phyloP scores from a whole-genome alignment of 2,113 vertebrate species.

The Heterochromis multidens region DNA sequence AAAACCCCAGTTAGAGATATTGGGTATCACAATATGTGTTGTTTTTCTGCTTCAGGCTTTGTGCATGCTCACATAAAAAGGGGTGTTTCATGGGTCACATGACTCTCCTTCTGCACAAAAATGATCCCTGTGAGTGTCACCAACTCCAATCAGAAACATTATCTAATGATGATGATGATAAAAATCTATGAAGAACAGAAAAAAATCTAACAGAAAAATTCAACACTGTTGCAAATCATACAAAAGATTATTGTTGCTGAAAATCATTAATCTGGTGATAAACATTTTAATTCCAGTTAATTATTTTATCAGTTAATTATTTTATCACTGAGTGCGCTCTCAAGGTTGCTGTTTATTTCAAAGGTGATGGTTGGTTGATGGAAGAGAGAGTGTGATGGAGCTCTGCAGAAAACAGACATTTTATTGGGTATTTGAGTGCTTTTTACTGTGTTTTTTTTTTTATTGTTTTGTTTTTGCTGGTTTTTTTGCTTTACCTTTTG shows the following conservation, averaged over 20 bases:
- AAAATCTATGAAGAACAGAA: not conserved
- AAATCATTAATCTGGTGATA: not conserved
- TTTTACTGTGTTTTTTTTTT: too few relatives aligned
- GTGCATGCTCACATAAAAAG: not conserved
- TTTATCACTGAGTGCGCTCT: too few relatives aligned
- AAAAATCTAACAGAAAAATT: not conserved
- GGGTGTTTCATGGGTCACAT: not conserved
- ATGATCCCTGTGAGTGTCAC: not conserved
- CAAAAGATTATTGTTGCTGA: not conserved
- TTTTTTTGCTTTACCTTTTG: too few relatives aligned
- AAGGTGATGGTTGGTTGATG: too few relatives aligned
- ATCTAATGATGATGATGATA: too few relatives aligned
- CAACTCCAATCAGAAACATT: not conserved
- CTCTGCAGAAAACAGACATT: too few relatives aligned
- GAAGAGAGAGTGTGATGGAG: too few relatives aligned
- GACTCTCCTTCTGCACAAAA: not conserved
- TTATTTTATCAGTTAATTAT: too few relatives aligned
- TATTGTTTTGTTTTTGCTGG: too few relatives aligned
- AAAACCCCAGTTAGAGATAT: not conserved
- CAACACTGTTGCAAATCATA: not conserved
- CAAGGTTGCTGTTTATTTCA: too few relatives aligned
- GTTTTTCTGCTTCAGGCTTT: accelerated
- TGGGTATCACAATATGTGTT: not conserved
- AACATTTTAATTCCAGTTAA: too few relatives aligned
- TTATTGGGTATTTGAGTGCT: too few relatives aligned